Evolutionary conservation across 2,888 invertebrate species (phyloP).

Genomic region (Lepidocyrtoides sp.): DNA sequence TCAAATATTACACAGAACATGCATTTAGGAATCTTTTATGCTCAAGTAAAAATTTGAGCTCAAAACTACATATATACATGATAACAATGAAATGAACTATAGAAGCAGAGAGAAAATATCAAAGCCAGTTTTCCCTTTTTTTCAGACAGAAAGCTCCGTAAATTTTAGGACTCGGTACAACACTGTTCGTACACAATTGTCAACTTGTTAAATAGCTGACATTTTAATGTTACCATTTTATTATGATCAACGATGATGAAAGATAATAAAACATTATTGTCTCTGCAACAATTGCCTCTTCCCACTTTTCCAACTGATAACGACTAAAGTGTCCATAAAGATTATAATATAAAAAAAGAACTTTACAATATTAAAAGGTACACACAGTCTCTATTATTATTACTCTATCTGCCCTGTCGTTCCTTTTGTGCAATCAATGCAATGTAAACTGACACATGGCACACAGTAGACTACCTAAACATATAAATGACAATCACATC

Average conservation of each 20-base stretch:
- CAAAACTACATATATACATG: too few species aligned
- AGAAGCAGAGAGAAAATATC: background rate
- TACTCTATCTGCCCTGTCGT: background rate
- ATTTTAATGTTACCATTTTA: slow-evolving; percentile 75
- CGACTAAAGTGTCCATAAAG: slow-evolving; percentile 1
- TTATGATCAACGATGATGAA: slow-evolving; percentile 76
- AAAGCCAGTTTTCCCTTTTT: slow-evolving; percentile 9
- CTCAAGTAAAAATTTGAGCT: too few species aligned
- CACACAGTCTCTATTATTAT: background rate
- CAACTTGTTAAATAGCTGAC: slow-evolving; percentile 74
- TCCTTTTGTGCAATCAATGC: slow-evolving; percentile 53
- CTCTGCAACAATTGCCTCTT: slow-evolving; percentile 51
- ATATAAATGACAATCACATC: slow-evolving; percentile 71
- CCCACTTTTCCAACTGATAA: background rate
- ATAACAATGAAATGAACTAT: too few species aligned
- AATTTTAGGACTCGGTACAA: too few species aligned
- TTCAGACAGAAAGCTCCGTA: background rate
- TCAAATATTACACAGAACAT: too few species aligned
- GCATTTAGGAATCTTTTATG: too few species aligned
- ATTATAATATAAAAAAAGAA: slow-evolving; percentile 35
- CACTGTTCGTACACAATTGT: slow-evolving; percentile 55
- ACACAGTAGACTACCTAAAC: slow-evolving; percentile 5
- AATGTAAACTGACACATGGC: background rate
- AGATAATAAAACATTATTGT: slow-evolving; percentile 74
- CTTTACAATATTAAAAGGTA: too few species aligned